Base-by-base conservation (phyloP, 2,797 vertebrate genomes). In the Heteromormyrus szaboi region DNA sequence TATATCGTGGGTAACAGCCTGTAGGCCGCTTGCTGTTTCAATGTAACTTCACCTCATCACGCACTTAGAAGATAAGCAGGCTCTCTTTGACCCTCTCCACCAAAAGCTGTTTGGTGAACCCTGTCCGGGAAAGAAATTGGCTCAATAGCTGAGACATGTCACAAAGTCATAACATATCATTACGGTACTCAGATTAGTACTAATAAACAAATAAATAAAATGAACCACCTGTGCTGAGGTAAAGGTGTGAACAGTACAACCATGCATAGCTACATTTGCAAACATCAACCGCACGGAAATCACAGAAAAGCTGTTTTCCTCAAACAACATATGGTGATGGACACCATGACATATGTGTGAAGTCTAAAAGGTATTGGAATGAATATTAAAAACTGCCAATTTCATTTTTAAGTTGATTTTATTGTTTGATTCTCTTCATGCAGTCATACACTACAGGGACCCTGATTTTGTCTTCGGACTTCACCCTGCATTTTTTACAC, bases 321-420 rank as follows among this genome's bases (percentile, higher is more conserved):
- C 72, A 79, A 79, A 79, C 72, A 79, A 79, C 72, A 79, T 79
- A 79, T 79, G 72, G 72, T 79, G 72, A 79, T 79, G 72, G 72
- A 79, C 72, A n/a, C 1, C 41, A 79, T 79, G 41, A 79, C 65
- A 37, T 72, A 79, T 41, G 72, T 79, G 72, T 79, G 72, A 29
- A 44, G 37, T 44, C 33, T 44, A 79, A 79, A 79, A 44, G 37
- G 72, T 19, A 72, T 72, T 33, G 29, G 65, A 72, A 37, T 79
- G 72, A 79, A 79, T 41, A n/a, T n/a, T 79, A n/a, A 79, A 79
- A 79, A 79, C 37, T 44, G 41, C 17, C 7, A 48, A 25, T 85
- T 46, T 3, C 22, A 11, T 25, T 84, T 84, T 84, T 51, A 44
- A 79, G 37, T 29, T 41, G 17, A 72, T 72, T 37, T 62, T 62